Conservation (phyloP, 2,113 vertebrate genomes). For the Nettapus auritus region DNA sequence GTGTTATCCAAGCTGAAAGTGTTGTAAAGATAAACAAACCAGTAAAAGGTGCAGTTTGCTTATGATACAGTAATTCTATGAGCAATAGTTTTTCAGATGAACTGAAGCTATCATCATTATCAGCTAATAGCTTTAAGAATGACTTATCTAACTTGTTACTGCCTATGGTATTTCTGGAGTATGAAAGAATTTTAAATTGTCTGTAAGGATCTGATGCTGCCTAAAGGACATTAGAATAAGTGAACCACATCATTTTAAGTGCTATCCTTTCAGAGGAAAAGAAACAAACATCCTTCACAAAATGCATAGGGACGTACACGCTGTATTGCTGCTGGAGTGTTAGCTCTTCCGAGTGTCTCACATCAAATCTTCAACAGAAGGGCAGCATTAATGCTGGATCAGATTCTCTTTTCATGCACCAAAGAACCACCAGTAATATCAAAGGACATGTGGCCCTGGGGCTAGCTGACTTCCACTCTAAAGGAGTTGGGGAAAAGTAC, state of each 20-base stretch:
- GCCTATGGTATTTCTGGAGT: conserved; percentile 46
- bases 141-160: conserved; percentile 55
- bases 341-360: background rate
- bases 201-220: conserved; percentile 16
- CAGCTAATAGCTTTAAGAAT: conserved; percentile 62
- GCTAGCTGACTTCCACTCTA: background rate
- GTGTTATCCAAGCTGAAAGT: conserved; percentile 8
- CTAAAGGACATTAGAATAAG: conserved; percentile 53
- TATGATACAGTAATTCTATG: conserved; percentile 64
- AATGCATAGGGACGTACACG: background rate
- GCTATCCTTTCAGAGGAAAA: background rate
- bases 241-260: conserved; percentile 24
- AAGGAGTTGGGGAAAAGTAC: background rate
- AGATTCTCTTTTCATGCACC: background rate
- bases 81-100: conserved; percentile 64
- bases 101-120: conserved; percentile 60
- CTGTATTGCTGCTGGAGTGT: background rate
- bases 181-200: conserved; percentile 61
- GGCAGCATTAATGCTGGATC: background rate
- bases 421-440: background rate
- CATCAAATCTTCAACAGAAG: background rate
- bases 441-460: background rate
- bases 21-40: conserved; percentile 51
- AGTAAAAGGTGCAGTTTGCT: conserved; percentile 42
- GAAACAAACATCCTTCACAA: conserved; percentile 40